phyloP scores from a whole-genome alignment of 2,113 vertebrate species.

The Verasper variegatus region DNA sequence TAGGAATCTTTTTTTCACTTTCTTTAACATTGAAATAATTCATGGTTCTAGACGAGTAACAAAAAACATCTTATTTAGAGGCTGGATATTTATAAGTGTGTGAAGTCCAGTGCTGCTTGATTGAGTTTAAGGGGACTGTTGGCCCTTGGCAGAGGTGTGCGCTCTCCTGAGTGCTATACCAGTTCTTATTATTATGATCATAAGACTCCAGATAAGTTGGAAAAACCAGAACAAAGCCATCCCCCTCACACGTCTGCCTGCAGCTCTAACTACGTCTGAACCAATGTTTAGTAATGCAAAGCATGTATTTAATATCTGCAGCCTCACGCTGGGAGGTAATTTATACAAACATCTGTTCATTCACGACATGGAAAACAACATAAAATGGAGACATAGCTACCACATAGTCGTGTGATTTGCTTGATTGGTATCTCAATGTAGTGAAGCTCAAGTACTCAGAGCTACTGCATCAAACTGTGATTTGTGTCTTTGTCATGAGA shows the following conservation, averaged over 20 bases:
- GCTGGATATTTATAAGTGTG: too few species aligned
- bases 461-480: constrained; percentile 5
- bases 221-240: constrained; percentile 9
- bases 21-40: not conserved
- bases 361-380: constrained; percentile 91
- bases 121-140: too few species aligned
- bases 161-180: too few species aligned
- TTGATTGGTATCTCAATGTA: constrained; percentile 36
- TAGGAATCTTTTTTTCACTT: not conserved
- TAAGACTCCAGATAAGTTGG: not conserved
- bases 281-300: constrained; percentile 91
- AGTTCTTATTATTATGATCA: not conserved
- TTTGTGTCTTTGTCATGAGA: constrained; percentile 24
- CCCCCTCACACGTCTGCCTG: constrained; percentile 32
- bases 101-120: too few species aligned
- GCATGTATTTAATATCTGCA: constrained; percentile 94
- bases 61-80: not conserved
- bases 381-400: constrained; percentile 81
- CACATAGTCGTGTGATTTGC: constrained; percentile 50
- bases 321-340: constrained; percentile 92
- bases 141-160: too few species aligned
- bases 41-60: not conserved
- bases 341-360: constrained; percentile 97
- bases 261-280: constrained; percentile 37
- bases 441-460: constrained; percentile 19